Conservation (phyloP, 2,888 invertebrate species). For the Machimus rusticus region DNA sequence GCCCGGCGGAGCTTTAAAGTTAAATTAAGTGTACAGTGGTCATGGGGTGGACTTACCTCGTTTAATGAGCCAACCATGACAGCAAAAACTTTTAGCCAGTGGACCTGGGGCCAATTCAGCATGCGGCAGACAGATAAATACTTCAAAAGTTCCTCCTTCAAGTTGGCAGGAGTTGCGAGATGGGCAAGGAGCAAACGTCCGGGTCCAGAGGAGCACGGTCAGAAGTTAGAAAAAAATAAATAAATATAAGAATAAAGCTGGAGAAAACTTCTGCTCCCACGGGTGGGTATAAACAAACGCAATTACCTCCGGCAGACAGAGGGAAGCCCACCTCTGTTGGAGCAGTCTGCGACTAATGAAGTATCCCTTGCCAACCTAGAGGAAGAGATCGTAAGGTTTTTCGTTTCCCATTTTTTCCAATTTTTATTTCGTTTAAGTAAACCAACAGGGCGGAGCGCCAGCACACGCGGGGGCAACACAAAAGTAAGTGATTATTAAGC, state of each 20-base stretch:
- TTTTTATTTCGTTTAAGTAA: neutral
- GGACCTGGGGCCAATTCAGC: constrained; percentile 64
- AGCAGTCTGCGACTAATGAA: constrained; percentile 56
- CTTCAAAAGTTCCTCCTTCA: constrained; percentile 62
- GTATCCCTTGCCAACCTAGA: constrained; percentile 55
- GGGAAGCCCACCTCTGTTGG: constrained; percentile 58
- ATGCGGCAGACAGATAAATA: constrained; percentile 74
- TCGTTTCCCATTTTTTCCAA: neutral
- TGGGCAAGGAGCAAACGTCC: neutral
- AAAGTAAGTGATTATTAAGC: constrained; percentile 30
- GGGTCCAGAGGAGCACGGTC: neutral
- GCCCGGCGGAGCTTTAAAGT: neutral
- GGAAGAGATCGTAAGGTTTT: neutral
- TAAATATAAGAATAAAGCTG: neutral
- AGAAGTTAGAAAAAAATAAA: neutral
- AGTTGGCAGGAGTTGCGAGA: neutral
- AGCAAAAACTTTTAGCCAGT: constrained; percentile 77
- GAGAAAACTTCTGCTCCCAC: neutral
- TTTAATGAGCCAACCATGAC: constrained; percentile 75
- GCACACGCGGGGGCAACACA: neutral
- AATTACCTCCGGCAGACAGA: constrained; percentile 55
- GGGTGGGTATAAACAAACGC: constrained; percentile 16
- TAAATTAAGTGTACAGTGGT: constrained; percentile 17
- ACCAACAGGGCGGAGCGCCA: neutral
- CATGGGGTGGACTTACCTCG: constrained; percentile 63